Evolutionary conservation across 2,888 invertebrate genomes (phyloP).

Genomic region (Horisme vitalbata): DNA sequence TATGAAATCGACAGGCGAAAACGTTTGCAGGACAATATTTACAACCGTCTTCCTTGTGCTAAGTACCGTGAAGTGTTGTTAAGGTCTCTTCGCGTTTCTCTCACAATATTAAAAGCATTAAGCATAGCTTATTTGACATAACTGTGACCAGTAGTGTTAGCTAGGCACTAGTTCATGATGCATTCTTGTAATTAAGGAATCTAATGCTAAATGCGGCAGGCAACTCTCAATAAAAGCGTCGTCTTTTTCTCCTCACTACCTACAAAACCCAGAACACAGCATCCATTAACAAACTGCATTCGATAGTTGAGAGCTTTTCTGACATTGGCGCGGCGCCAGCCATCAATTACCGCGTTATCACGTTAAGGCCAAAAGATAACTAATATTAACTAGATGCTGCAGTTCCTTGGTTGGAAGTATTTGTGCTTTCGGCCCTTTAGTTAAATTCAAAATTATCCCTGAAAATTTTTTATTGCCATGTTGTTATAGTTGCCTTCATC

Average conservation of each 20-base stretch:
- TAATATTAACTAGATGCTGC: not conserved
- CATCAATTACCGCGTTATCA: constrained; percentile 6
- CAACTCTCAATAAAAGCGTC: too few relatives aligned
- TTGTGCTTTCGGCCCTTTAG: too few relatives aligned
- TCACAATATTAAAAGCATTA: not conserved
- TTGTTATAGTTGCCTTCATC: not conserved
- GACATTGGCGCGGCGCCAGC: constrained; percentile 19
- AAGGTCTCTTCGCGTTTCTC: not conserved
- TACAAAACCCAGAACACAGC: not conserved
- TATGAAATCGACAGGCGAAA: constrained; percentile 17
- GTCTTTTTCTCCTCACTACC: too few relatives aligned
- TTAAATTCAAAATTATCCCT: too few relatives aligned
- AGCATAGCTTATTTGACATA: not conserved
- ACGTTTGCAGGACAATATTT: constrained; percentile 6
- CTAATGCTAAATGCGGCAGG: too few relatives aligned
- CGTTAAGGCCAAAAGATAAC: not conserved
- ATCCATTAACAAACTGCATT: constrained; percentile 14
- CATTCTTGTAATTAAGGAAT: constrained; percentile 8
- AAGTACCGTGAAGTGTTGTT: not conserved
- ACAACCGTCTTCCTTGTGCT: not conserved
- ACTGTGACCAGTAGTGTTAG: not conserved
- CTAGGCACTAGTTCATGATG: constrained; percentile 8
- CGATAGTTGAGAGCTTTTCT: constrained; percentile 5
- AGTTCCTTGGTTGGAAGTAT: not conserved
- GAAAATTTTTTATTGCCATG: too few relatives aligned